Evolutionary conservation across 2,888 invertebrate species (phyloP).

Genomic region (Pelosia muscerda): DNA sequence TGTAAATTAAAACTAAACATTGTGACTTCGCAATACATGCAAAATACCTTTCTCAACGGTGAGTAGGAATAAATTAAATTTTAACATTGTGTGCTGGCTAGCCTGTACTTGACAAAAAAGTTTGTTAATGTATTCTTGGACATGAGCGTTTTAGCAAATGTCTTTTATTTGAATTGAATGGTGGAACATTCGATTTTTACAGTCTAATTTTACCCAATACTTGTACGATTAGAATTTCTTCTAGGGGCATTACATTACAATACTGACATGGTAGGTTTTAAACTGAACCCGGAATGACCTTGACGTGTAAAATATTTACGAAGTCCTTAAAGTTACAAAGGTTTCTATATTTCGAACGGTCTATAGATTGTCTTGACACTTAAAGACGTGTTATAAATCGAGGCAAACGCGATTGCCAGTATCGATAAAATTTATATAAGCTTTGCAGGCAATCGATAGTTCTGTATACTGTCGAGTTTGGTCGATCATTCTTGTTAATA

Average conservation of each 20-base stretch:
- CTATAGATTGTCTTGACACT: slow-evolving; percentile 37
- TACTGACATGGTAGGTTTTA: background rate
- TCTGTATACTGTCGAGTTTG: slow-evolving; percentile 47
- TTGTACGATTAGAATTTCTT: background rate
- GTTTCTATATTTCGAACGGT: slow-evolving; percentile 14
- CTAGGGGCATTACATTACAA: background rate
- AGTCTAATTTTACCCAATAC: background rate
- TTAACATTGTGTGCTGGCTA: slow-evolving; percentile 46
- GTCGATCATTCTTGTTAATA: slow-evolving; percentile 60
- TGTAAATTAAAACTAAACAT: slow-evolving; percentile 44
- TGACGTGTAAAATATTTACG: background rate
- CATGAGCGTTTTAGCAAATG: slow-evolving; percentile 23
- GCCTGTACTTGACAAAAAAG: slow-evolving; percentile 28
- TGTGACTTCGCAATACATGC: slow-evolving; percentile 43
- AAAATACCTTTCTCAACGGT: slow-evolving; percentile 50
- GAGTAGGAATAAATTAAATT: slow-evolving; percentile 53
- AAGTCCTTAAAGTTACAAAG: background rate
- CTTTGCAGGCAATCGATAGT: slow-evolving; percentile 17
- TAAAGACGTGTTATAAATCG: slow-evolving; percentile 45
- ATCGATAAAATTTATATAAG: slow-evolving; percentile 29
- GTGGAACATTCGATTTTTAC: slow-evolving; percentile 7
- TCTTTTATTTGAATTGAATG: slow-evolving; percentile 25
- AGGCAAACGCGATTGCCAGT: slow-evolving; percentile 29
- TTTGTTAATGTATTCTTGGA: slow-evolving; percentile 14
- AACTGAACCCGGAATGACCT: background rate